Conservation (phyloP, 2,888 invertebrate genomes). For the Yponomeuta evonymella region DNA sequence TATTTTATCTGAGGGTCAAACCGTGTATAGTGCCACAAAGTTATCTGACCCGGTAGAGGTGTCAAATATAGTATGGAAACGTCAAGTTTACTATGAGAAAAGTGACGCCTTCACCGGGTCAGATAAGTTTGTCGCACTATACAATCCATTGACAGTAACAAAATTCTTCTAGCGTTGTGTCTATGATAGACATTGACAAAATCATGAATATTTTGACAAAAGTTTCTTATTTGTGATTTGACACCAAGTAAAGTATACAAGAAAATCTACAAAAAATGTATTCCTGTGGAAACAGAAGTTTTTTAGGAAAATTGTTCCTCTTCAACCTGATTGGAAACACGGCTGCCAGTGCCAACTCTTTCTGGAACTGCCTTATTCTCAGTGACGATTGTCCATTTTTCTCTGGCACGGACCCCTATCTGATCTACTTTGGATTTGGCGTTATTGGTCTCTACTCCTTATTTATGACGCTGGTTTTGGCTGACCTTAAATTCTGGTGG, state of each 20-base stretch:
- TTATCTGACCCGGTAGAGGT: too few species aligned
- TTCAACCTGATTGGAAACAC: neutral
- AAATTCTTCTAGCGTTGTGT: too few species aligned
- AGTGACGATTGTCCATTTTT: constrained; percentile 51
- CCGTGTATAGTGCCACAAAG: too few species aligned
- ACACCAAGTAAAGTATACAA: neutral
- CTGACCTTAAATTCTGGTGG: constrained; percentile 55
- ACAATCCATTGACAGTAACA: too few species aligned
- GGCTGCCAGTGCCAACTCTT: constrained; percentile 19
- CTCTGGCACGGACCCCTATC: constrained; percentile 40
- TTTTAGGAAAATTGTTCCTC: neutral
- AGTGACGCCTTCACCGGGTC: too few species aligned
- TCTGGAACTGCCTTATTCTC: constrained; percentile 56
- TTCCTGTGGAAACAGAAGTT: neutral
- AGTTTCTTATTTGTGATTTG: too few species aligned
- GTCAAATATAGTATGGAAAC: too few species aligned
- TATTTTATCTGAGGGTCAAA: too few species aligned
- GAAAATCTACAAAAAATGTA: neutral
- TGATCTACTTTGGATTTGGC: constrained; percentile 47
- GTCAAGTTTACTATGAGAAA: too few species aligned
- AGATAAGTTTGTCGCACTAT: too few species aligned
- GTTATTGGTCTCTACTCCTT: constrained; percentile 42
- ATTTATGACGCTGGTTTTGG: constrained; percentile 42
- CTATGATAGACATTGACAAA: too few species aligned
- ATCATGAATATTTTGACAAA: too few species aligned